phyloP scores from a whole-genome alignment of 2,888 invertebrate genomes.

The Psylliodes chrysocephalus region DNA sequence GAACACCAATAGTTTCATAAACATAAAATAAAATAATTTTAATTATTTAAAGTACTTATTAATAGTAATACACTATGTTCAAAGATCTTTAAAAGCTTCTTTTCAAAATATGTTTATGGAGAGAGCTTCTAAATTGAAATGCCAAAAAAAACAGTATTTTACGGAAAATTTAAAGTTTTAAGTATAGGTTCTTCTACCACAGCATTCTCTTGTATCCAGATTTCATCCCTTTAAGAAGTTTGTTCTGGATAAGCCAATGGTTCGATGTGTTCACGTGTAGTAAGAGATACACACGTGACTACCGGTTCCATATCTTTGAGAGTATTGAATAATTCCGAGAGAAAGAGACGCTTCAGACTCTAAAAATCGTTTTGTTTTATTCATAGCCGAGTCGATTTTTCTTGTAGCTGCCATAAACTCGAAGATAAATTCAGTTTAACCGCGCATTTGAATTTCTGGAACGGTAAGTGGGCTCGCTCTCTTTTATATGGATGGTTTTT shows the following conservation, averaged over 20 bases:
- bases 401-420: slow-evolving; percentile 59
- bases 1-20: too few relatives aligned
- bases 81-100: too few relatives aligned
- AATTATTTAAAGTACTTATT: too few relatives aligned
- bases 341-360: slow-evolving; percentile 57
- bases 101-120: too few relatives aligned
- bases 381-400: slow-evolving; percentile 61
- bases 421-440: slow-evolving; percentile 57
- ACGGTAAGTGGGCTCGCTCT: slow-evolving; percentile 49
- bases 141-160: too few relatives aligned
- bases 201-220: too few relatives aligned
- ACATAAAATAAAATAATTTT: too few relatives aligned
- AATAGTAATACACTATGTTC: too few relatives aligned
- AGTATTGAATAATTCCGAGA: slow-evolving; percentile 62
- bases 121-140: too few relatives aligned
- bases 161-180: too few relatives aligned
- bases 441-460: slow-evolving; percentile 56
- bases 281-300: slow-evolving; percentile 54
- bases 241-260: slow-evolving; percentile 5
- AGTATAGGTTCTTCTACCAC: too few relatives aligned
- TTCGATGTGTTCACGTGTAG: slow-evolving; percentile 13
- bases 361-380: slow-evolving; percentile 63
- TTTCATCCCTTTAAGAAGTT: not conserved
- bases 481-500: slow-evolving; percentile 31
- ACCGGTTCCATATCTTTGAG: slow-evolving; percentile 55